Percentiles rank a stretch among this genome's conserved stretches.
Conservation (phyloP, 2,888 invertebrate species). For the Philonicus albiceps region DNA sequence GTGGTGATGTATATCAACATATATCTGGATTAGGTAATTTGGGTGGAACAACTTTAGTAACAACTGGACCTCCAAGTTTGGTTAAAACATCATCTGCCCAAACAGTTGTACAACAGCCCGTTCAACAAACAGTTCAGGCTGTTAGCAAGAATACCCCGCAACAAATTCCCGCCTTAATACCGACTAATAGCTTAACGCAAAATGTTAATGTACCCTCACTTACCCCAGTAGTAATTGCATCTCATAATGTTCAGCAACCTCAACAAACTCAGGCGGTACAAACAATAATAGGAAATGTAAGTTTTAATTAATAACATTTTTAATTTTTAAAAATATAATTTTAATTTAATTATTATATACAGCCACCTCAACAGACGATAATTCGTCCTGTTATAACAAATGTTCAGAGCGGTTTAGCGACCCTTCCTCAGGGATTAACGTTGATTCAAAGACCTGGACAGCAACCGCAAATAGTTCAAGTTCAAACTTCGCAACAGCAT, state of each 20-base stretch:
- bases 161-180: conserved; percentile 61
- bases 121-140: conserved; percentile 52
- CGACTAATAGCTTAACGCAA: conserved; percentile 55
- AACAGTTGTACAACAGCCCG: conserved; percentile 54
- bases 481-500: conserved; percentile 57
- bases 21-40: conserved; percentile 57
- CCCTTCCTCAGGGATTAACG: conserved; percentile 62
- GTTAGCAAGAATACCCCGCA: conserved; percentile 54
- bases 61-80: conserved; percentile 59
- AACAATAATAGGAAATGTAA: conserved; percentile 59
- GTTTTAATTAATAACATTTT: conserved; percentile 42
- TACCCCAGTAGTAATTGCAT: conserved; percentile 52
- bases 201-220: conserved; percentile 48
- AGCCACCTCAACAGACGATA: conserved; percentile 62
- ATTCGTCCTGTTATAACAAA: conserved; percentile 61
- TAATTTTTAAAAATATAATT: neutral
- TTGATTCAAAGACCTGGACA: conserved; percentile 63
- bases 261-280: conserved; percentile 54
- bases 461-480: conserved; percentile 63
- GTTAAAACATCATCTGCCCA: conserved; percentile 58
- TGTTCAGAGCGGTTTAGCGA: conserved; percentile 57
- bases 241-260: conserved; percentile 57
- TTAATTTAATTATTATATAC: conserved; percentile 14
- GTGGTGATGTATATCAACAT: conserved; percentile 62
- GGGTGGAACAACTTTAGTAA: conserved; percentile 53